Evolutionary conservation across 23 tunicate species (phyloP), one percentile per base, ranked within the genome.

Genomic region (Botrylloides violaceus): DNA sequence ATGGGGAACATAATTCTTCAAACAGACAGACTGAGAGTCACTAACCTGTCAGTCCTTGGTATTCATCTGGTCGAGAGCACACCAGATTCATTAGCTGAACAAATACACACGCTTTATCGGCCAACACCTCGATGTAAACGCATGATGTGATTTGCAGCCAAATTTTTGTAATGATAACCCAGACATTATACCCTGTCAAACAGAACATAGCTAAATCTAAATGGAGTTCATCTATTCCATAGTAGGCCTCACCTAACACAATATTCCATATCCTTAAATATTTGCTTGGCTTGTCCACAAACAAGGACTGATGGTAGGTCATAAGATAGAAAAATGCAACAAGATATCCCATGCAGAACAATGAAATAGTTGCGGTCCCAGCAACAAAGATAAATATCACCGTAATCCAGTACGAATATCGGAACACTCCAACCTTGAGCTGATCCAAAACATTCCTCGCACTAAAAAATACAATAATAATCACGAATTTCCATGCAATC

Each of bases 341-440:
- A 5, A 93, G 80, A 57, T 93, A 93, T 48, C 98, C 98, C 50
- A 93, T 81, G 31, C 96, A 88, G 84, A 81, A 93, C 62, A 93
- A 56, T 15, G 94, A 85, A 23, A 86, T 86, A 20, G 88, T 79
- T 4, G 87, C 36, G 3, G 98, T 81, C 28, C 98, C 98, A 48
- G 98, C 88, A 28, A 93, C 31, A 64, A 86, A 86, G 19, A 93
- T 65, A 28, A 86, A 64, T 15, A 93, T 79, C 75, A 81, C 76
- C 1, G 98, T 86, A 9, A 93, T 64, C 98, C 98, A 93, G 66
- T 76, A 79, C 49, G 73, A 73, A 66, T 85, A 85, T 36, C 61
- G 64, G 73, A 85, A 93, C 28, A 86, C 62, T 33, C 75, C 92
- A 2, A 34, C 61, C 74, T 93, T 93, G 24, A 74, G 20, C 49